Evolutionary conservation across 2,888 invertebrate species (phyloP), one percentile per base, ranked within the genome.

Genomic region (Dioctria rufipes): DNA sequence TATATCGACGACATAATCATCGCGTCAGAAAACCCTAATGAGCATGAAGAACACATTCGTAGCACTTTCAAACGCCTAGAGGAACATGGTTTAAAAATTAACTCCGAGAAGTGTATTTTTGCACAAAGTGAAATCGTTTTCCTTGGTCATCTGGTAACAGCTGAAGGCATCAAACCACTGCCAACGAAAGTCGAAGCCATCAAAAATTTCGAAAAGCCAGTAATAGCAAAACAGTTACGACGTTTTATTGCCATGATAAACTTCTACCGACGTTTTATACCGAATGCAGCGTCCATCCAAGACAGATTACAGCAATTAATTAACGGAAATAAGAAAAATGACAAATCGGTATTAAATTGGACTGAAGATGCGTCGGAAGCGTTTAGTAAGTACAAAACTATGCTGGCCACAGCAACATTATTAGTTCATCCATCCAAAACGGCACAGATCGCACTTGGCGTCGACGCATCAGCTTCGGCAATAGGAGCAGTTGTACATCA

Each of bases 1-100:
- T 87, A 86, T 63, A 54, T 87, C 0, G 87, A 87, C 66, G 87
- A 86, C 67, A 85, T 86, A 6, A 67, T 67, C 65, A 11, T 65
- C 65, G 40, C 40, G 84, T 63, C 43, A 39, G 40, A 65, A 40
- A 3, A 65, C 40, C 65, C 3, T 3, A 40, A 9, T 5, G 8
- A 65, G 65, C 65, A 65, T 65, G n/a, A 49, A 25, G 49, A 8
- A 5, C 51, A 69, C 37, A 9, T 69, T 3, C 13, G 49, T 25
- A 5, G 25, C 9, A 49, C 54, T 11, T 54, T 71, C n/a, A 40
- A 71, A 54, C 5, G 42, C 6, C 11, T 71, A 9, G 39, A 54
- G 5, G 54, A 71, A 40, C 8, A 71, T 13, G 40, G 13, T 8
- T 42, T 61, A 5, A 61, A 9, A 25, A 75, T 75, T 43, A 75